Base-by-base conservation (phyloP, 92 coral and sea anemone species). In the Micromussa lordhowensis region DNA sequence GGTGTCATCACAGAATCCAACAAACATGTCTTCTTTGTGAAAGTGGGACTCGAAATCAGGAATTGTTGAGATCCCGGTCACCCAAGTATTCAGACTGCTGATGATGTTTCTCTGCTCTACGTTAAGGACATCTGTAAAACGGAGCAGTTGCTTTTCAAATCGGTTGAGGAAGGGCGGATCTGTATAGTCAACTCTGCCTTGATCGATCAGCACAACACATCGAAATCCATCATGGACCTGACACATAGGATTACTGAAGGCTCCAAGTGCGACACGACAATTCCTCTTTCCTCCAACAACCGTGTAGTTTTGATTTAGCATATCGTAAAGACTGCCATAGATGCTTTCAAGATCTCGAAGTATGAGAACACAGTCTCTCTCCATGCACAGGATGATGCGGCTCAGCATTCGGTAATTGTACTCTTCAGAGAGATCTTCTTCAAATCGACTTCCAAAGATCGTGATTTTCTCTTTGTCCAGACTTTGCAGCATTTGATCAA, bases 141-240 rank as follows among this genome's bases (percentile, higher is more conserved):
- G 92, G n/a, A 97, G 90, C 77, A 97, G 78, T 83, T 97, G 99
- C 88, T 97, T 97, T 83, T 97, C 99, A 77, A 97, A 97, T 35
- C 99, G 93, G 90, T 97, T 97, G 70, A 97, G 94, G 84, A 97
- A 97, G 8, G 99, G 99, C 1, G 99, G 99, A 70, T 97, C 99
- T 24, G 98, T 91, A 85, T 88, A 92, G 57, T 97, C 97, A 35
- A 97, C 97, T 83, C 95, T 96, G 81, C 85, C 84, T 82, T 97
- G 93, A 69, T 97, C 99, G 17, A 96, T 92, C 75, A 97, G 92
- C 77, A 97, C 99, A 76, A 97, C 93, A 75, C 99, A 97, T 31
- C 99, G 95, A 80, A 97, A 97, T 18, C 97, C 98, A 31, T 97
- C 99, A 86, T 97, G 95, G 17, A 97, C 99, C 78, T 97, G 99